These are phyloP conservation scores for Pseudoips prasinana DNA, from an alignment of 2,888 invertebrate species.

Conservation along the genomic window DNA sequence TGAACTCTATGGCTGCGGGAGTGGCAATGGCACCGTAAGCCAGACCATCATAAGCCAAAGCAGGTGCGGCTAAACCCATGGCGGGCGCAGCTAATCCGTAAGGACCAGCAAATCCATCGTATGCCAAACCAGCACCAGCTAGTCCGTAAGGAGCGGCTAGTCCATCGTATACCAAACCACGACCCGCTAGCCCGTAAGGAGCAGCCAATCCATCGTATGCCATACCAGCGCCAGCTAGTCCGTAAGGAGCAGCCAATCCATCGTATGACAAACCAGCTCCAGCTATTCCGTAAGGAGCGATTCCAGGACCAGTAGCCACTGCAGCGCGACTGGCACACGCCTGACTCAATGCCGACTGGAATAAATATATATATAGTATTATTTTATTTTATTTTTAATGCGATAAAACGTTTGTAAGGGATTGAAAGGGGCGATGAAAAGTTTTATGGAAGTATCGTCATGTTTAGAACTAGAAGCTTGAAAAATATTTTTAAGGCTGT, in stretches of 20 bases:
- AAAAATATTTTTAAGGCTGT: no score
- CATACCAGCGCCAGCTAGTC: slow-evolving; percentile 6
- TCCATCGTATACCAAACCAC: slow-evolving; percentile 5
- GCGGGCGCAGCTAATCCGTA: slow-evolving; percentile 6
- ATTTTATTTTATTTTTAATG: neutral
- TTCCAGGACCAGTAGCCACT: slow-evolving; percentile 12
- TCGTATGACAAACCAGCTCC: slow-evolving; percentile 6
- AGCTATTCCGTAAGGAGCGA: slow-evolving; percentile 6
- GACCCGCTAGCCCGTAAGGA: no score
- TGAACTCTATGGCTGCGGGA: slow-evolving; percentile 31
- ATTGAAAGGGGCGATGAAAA: no score
- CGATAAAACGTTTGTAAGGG: no score
- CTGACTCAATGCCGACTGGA: slow-evolving; percentile 25
- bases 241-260: slow-evolving; percentile 5
- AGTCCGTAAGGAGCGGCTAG: slow-evolving; percentile 2
- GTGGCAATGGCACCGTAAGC: slow-evolving; percentile 3
- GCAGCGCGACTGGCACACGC: slow-evolving; percentile 24
- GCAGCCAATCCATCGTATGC: slow-evolving; percentile 8
- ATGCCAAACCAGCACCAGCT: no score
- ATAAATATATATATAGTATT: neutral
- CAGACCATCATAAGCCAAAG: no score
- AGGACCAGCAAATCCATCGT: no score
- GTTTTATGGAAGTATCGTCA: no score
- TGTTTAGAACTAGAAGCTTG: no score
- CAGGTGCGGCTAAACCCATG: no score